Evolutionary conservation across 2,797 vertebrate genomes (phyloP).

Genomic region (Oreochromis mossambicus): DNA sequence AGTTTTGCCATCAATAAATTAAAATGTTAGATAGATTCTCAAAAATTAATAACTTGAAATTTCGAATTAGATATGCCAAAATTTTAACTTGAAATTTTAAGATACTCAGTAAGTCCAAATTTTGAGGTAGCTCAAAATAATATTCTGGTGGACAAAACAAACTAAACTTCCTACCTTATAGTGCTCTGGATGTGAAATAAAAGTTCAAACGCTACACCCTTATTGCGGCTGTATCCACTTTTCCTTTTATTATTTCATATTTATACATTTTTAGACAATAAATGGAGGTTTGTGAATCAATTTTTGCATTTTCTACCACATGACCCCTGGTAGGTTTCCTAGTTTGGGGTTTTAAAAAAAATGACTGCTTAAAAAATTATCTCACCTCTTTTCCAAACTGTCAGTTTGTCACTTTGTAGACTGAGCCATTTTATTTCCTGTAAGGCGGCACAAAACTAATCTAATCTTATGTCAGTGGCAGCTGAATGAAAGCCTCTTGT

Average conservation of each 20-base stretch:
- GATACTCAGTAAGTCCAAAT: not conserved
- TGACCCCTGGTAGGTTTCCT: not conserved
- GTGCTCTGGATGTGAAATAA: not conserved
- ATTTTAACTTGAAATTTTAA: not conserved
- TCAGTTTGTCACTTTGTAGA: not conserved
- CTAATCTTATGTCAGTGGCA: not conserved
- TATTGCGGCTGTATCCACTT: not conserved
- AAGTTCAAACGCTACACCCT: not conserved
- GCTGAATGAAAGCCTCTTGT: constrained; percentile 1
- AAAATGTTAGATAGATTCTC: not conserved
- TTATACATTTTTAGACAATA: not conserved
- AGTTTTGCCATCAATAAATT: not conserved
- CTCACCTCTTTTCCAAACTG: not conserved
- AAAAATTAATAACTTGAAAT: not conserved
- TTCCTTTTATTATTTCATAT: not conserved
- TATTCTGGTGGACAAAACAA: not conserved
- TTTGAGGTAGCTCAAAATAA: not conserved
- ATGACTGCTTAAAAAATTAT: not conserved
- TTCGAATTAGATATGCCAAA: not conserved
- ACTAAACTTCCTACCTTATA: not conserved
- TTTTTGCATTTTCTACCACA: not conserved
- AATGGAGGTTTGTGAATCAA: not conserved
- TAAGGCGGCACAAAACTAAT: not conserved
- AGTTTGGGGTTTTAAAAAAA: not conserved
- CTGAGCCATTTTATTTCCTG: constrained; percentile 17